Evolutionary conservation across 2,888 invertebrate genomes (phyloP).

Genomic region (Griposia aprilina): DNA sequence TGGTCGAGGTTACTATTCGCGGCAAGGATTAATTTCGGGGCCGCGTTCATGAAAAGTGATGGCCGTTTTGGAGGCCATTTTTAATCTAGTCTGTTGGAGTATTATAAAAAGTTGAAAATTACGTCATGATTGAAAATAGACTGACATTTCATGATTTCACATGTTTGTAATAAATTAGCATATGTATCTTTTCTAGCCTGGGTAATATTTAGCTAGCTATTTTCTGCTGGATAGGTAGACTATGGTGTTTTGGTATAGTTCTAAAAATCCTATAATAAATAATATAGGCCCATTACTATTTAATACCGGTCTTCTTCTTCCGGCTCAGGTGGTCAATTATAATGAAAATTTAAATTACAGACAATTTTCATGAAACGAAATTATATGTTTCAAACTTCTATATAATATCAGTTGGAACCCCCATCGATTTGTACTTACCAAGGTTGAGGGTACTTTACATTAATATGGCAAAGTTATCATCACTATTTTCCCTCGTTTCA

Average conservation of each 20-base stretch:
- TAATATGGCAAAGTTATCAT: neutral
- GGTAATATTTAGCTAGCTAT: neutral
- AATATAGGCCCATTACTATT: neutral
- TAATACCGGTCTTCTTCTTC: neutral
- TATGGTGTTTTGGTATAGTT: neutral
- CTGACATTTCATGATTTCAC: neutral
- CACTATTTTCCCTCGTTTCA: neutral
- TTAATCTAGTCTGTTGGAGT: slow-evolving; percentile 21
- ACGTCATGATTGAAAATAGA: neutral
- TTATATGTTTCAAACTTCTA: slow-evolving; percentile 3
- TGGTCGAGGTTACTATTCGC: slow-evolving; percentile 41
- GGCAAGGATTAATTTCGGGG: slow-evolving; percentile 31
- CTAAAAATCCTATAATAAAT: neutral
- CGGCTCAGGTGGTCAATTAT: slow-evolving; percentile 9
- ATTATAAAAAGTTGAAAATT: neutral
- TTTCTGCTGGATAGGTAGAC: neutral
- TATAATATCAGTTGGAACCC: neutral
- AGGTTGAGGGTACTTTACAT: neutral
- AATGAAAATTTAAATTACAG: slow-evolving; percentile 5
- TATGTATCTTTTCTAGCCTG: neutral
- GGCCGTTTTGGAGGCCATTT: slow-evolving; percentile 17
- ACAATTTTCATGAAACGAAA: neutral
- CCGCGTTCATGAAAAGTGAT: slow-evolving; percentile 10
- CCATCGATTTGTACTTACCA: slow-evolving; percentile 1
- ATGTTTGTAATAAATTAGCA: neutral